phyloP scores from a whole-genome alignment of 1,140 invertebrate genomes.

The Achatina immaculata region DNA sequence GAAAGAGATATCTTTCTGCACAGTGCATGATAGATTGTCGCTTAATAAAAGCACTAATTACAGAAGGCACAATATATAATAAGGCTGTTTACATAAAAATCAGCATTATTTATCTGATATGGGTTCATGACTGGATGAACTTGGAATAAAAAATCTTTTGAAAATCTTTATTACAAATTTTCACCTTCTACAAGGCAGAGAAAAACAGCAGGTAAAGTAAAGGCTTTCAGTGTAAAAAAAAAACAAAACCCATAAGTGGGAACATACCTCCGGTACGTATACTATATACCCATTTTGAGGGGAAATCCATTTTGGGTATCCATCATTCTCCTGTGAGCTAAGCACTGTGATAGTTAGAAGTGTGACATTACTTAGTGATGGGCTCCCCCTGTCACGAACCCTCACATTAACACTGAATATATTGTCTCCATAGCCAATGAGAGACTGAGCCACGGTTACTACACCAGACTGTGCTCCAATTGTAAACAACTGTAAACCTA shows the following conservation, averaged over 20 bases:
- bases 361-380: conserved; percentile 26
- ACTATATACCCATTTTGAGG: conserved; percentile 29
- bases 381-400: conserved; percentile 45
- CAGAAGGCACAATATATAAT: no score
- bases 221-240: not conserved
- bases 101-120: no score
- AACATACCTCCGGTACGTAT: conserved; percentile 43
- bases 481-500: conserved; percentile 39
- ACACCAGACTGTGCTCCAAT: conserved; percentile 40
- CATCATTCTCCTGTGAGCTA: conserved; percentile 53
- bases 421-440: conserved; percentile 22
- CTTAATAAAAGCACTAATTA: no score
- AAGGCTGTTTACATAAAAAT: no score
- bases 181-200: not conserved
- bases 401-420: conserved; percentile 35
- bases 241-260: not conserved
- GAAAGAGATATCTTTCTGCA: no score
- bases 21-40: no score
- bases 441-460: conserved; percentile 22
- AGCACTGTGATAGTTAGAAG: conserved; percentile 45
- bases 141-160: not conserved
- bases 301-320: conserved; percentile 48
- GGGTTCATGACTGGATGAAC: no score
- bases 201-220: not conserved
- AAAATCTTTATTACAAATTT: not conserved